Base-by-base conservation (phyloP, 2,888 invertebrate species). In the Dynastes grantii region DNA sequence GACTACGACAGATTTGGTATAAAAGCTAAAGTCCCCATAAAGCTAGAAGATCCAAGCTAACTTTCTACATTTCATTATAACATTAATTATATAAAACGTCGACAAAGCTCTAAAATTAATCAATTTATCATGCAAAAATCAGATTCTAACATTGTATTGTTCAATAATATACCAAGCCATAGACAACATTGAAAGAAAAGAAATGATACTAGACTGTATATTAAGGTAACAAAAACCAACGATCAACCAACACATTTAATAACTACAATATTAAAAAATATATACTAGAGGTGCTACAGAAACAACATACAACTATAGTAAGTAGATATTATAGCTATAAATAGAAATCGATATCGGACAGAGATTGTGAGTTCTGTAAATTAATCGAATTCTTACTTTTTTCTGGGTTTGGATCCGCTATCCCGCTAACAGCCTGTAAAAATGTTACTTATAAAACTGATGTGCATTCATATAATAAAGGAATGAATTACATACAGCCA, bases 391-490 rank as follows among this genome's bases (percentile, higher is more conserved):
- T 91, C 94, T 92, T 91, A 95, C 95, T 95, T 92, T 95, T 95
- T 84, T 94, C 92, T 89, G 94, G 93, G 83, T 92, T 91, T 83
- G 93, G 92, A 87, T 95, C 95, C 79, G 94, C 94, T 82, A 95
- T 91, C 81, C 95, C 95, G 89, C 95, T 95, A 8, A 95, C 95
- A 85, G 95, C 95, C 94, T 95, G 88, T 81, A 92, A 81, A 37
- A 53, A 49, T 58, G 61, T 40, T 32, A 71, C 40, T 37, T 61
- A 55, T 40, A 2, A n/a, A 76, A 77, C 37, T 55, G 65, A 29
- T 49, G 27, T 11, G 16, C 77, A 32, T 37, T 63, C n/a, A 51
- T 37, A 40, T 29, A 78, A 64, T 58, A 79, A 73, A 87, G 16
- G 55, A 40, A 68, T 51, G 53, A 49, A 77, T 37, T 58, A 91